phyloP scores from a whole-genome alignment of 2,113 vertebrate species.

The Zosterops pallidus region DNA sequence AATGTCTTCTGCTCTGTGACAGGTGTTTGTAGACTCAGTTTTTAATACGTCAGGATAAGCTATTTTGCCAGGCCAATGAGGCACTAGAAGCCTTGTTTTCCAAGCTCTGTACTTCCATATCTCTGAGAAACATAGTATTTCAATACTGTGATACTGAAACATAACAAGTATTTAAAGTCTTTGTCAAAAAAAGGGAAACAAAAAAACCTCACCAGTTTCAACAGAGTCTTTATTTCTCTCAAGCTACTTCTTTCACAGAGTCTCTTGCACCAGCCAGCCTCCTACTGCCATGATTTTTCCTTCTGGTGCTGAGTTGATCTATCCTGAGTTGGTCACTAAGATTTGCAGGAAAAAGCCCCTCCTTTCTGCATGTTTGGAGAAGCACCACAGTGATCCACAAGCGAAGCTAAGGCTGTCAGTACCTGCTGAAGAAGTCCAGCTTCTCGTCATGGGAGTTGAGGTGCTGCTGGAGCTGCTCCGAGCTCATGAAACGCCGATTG shows the following conservation, averaged over 20 bases:
- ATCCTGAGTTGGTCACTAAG: not conserved
- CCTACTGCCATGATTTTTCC: not conserved
- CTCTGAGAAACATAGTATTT: not conserved
- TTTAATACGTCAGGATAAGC: not conserved
- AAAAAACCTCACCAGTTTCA: not conserved
- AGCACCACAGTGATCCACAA: not conserved
- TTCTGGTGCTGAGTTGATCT: not conserved
- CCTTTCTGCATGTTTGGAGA: not conserved
- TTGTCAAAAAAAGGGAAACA: not conserved
- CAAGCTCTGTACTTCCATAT: not conserved
- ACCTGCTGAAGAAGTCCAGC: slow-evolving; percentile 90
- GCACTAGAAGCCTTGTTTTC: not conserved
- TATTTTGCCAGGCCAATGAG: not conserved
- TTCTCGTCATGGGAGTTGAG: slow-evolving; percentile 98
- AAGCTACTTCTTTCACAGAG: not conserved
- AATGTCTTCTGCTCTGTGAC: not conserved
- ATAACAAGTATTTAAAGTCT: not conserved
- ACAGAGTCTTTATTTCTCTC: not conserved
- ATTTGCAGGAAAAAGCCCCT: not conserved
- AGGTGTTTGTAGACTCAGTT: not conserved
- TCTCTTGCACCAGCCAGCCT: not conserved
- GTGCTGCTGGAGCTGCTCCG: slow-evolving; percentile 95
- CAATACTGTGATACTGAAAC: not conserved
- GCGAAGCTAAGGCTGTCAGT: not conserved
- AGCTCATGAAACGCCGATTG: slow-evolving; percentile 94